A percentile compares a stretch with the other conserved stretches of the same genome.
Conservation (phyloP, 2,113 vertebrate genomes). For the Siniperca chuatsi region DNA sequence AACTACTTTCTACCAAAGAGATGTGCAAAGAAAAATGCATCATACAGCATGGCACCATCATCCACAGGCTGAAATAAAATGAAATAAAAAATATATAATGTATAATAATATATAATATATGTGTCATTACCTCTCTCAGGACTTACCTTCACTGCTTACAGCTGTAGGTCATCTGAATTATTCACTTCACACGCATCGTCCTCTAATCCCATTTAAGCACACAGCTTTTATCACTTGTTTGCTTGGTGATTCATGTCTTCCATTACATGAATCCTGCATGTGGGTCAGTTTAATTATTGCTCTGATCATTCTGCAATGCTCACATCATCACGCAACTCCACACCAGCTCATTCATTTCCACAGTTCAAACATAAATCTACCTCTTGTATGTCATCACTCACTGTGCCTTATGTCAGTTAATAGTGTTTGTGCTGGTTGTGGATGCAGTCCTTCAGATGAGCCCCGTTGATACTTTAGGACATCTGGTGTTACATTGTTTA, state of each 20-base stretch:
- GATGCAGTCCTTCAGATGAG: conserved; percentile 2
- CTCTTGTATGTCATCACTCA: conserved; percentile 2
- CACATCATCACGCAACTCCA: neutral
- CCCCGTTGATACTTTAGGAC: neutral
- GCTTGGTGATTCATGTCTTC: conserved; percentile 19
- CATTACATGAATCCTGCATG: conserved; percentile 25
- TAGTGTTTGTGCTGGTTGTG: neutral
- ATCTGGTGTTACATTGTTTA: neutral
- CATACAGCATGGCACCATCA: neutral
- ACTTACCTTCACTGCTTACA: neutral
- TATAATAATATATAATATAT: too few species aligned
- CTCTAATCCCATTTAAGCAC: neutral
- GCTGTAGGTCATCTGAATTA: neutral
- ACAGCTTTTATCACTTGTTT: neutral
- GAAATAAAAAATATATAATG: neutral
- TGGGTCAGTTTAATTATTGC: conserved; percentile 37
- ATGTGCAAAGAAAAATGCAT: neutral
- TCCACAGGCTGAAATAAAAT: neutral
- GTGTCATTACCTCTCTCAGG: neutral
- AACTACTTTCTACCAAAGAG: neutral
- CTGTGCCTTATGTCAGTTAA: neutral
- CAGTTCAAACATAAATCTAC: conserved; percentile 13
- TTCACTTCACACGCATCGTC: neutral
- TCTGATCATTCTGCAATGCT: conserved; percentile 1
- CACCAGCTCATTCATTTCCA: conserved; percentile 6